Evolutionary conservation across 2,888 invertebrate species (phyloP).

Genomic region (Abrostola triplasia): DNA sequence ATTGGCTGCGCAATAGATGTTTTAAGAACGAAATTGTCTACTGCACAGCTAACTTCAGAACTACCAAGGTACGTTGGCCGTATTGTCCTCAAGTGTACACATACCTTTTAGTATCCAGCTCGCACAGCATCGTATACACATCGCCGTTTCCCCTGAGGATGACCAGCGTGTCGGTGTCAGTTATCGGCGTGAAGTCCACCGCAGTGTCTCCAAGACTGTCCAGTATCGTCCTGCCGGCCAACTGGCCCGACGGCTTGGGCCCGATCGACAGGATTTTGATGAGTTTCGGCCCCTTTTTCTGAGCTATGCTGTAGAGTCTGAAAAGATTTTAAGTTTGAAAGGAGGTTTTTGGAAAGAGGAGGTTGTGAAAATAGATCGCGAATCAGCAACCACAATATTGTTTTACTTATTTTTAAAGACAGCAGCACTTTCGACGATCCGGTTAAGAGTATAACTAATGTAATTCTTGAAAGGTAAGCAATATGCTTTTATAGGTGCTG

Average conservation of each 20-base stretch:
- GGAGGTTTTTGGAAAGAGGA: too few relatives aligned
- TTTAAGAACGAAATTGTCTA: too few relatives aligned
- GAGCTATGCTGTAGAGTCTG: slow-evolving; percentile 84
- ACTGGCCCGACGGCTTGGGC: slow-evolving; percentile 76
- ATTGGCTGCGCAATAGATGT: too few relatives aligned
- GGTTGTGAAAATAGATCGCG: too few relatives aligned
- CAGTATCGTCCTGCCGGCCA: slow-evolving; percentile 83
- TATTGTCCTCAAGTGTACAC: slow-evolving; percentile 1
- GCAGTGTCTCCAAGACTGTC: slow-evolving; percentile 94
- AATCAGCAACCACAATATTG: too few relatives aligned
- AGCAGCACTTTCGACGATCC: background rate
- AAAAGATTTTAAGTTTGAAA: slow-evolving; percentile 28
- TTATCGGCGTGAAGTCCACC: slow-evolving; percentile 92
- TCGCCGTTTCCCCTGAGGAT: slow-evolving; percentile 95
- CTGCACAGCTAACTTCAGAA: too few relatives aligned
- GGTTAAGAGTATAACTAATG: too few relatives aligned
- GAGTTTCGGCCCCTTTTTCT: slow-evolving; percentile 77
- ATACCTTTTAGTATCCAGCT: slow-evolving; percentile 74
- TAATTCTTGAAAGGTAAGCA: too few relatives aligned
- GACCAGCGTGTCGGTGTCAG: slow-evolving; percentile 85
- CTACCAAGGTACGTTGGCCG: too few relatives aligned
- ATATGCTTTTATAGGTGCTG: too few relatives aligned
- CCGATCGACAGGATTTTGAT: slow-evolving; percentile 77
- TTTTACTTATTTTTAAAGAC: background rate
- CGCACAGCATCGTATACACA: slow-evolving; percentile 89